phyloP scores from a whole-genome alignment of 53 echinoderm and acorn worm genomes.

The Pentamera pediparva region DNA sequence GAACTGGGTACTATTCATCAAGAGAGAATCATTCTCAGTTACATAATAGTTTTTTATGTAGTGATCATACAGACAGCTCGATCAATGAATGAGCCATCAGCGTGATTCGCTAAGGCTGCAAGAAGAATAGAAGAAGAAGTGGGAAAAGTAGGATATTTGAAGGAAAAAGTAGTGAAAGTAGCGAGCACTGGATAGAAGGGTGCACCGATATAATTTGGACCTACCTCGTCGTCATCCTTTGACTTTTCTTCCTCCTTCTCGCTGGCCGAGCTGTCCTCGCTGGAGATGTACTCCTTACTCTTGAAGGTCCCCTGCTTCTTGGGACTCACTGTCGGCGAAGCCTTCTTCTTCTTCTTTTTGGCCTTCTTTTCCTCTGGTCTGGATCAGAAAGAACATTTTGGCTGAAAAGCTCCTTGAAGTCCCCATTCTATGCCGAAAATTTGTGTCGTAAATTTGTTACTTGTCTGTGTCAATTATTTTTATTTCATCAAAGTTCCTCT shows the following conservation, averaged over 20 bases:
- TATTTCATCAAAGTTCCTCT: too few species aligned
- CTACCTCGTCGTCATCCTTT: background rate
- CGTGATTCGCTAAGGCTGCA: background rate
- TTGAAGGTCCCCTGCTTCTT: conserved; percentile 69
- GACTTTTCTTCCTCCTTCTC: conserved; percentile 57
- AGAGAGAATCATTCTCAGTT: too few species aligned
- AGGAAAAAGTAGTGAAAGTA: background rate
- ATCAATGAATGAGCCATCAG: background rate
- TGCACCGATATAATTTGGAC: background rate
- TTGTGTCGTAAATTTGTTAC: too few species aligned
- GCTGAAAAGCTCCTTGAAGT: background rate
- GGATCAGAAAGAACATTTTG: too few species aligned
- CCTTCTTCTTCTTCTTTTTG: conserved; percentile 48
- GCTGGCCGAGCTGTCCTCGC: conserved; percentile 44
- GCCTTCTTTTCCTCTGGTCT: conserved; percentile 47
- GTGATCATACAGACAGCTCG: background rate
- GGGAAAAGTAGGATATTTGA: too few species aligned
- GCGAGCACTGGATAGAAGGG: background rate
- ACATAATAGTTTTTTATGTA: too few species aligned
- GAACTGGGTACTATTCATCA: too few species aligned
- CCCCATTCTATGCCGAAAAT: too few species aligned
- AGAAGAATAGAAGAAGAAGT: background rate
- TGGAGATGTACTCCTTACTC: conserved; percentile 95
- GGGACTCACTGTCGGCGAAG: conserved; percentile 47
- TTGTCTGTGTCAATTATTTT: too few species aligned